These are phyloP conservation scores for Augochlorella aurata DNA, from an alignment of 2,888 invertebrate genomes.

Conservation along the genomic window DNA sequence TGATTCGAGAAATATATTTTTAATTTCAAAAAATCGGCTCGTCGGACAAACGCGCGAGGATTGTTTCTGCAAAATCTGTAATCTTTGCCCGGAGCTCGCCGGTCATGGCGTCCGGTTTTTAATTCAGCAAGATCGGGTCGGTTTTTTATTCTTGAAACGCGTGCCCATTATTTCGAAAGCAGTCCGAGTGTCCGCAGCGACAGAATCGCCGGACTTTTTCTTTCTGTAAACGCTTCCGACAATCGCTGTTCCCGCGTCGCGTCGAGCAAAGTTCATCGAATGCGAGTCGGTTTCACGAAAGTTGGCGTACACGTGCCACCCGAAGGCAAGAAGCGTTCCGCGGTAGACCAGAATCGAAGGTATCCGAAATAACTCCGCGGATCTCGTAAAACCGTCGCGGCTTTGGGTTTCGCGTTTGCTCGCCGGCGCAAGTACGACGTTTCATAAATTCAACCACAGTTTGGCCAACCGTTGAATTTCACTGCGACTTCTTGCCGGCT, in stretches of 20 bases:
- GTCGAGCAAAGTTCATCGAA: neutral
- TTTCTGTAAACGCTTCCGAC: conserved; percentile 26
- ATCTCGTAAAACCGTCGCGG: conserved; percentile 47
- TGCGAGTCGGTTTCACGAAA: neutral
- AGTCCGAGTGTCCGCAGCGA: conserved; percentile 25
- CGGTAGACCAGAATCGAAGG: conserved; percentile 6
- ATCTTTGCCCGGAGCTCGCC: conserved; percentile 24
- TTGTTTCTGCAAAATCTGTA: neutral
- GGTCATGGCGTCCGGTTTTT: conserved; percentile 44
- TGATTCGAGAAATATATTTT: too few relatives aligned
- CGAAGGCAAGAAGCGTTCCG: conserved; percentile 25
- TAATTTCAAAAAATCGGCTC: too few relatives aligned
- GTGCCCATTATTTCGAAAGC: conserved; percentile 53
- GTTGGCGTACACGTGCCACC: neutral
- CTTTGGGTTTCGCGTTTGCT: conserved; percentile 24
- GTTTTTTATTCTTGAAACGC: conserved; percentile 52
- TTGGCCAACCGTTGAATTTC: conserved; percentile 60
- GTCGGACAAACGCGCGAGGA: too few relatives aligned
- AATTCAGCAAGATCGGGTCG: conserved; percentile 40
- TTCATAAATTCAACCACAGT: conserved; percentile 61
- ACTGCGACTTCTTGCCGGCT: conserved; percentile 50
- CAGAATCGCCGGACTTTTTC: conserved; percentile 43
- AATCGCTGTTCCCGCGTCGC: neutral
- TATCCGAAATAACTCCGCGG: conserved; percentile 7
- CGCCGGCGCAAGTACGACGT: conserved; percentile 21